These are phyloP conservation scores for Nomada ferruginata DNA, from an alignment of 2,888 invertebrate species.

Conservation along the genomic window DNA sequence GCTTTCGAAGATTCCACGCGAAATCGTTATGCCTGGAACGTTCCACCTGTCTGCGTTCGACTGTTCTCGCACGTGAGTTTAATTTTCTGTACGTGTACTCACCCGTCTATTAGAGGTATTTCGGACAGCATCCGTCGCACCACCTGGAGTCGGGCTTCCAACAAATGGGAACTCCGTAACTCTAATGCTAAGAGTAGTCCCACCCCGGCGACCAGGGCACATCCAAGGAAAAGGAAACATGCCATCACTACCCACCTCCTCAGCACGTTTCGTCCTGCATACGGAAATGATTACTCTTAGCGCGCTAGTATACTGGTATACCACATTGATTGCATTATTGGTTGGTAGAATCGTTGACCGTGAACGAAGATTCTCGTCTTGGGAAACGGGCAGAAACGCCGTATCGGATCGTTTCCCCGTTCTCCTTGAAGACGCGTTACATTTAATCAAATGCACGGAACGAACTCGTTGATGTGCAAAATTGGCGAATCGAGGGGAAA, in stretches of 20 bases:
- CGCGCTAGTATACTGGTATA: too few relatives aligned
- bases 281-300: slow-evolving; percentile 1
- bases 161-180: slow-evolving; percentile 85
- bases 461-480: slow-evolving; percentile 53
- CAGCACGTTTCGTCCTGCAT: slow-evolving; percentile 70
- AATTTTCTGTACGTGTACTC: slow-evolving; percentile 55
- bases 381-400: too few relatives aligned
- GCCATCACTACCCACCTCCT: slow-evolving; percentile 80
- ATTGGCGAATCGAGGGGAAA: slow-evolving; percentile 33
- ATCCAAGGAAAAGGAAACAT: slow-evolving; percentile 80
- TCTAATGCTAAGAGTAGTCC: slow-evolving; percentile 86
- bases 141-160: slow-evolving; percentile 86
- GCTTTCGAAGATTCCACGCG: slow-evolving; percentile 83
- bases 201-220: slow-evolving; percentile 82
- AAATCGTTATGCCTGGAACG: slow-evolving; percentile 83
- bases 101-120: slow-evolving; percentile 86
- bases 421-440: too few relatives aligned
- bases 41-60: neutral
- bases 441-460: neutral
- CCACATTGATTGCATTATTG: too few relatives aligned
- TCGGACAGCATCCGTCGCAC: slow-evolving; percentile 86
- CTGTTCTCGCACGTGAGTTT: neutral
- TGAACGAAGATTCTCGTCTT: too few relatives aligned
- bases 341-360: too few relatives aligned
- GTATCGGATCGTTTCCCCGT: too few relatives aligned